Percentiles rank a stretch among this genome's conserved stretches.
Evolutionary conservation across 2,888 invertebrate genomes (phyloP).

Genomic region (Apotomis capreana): DNA sequence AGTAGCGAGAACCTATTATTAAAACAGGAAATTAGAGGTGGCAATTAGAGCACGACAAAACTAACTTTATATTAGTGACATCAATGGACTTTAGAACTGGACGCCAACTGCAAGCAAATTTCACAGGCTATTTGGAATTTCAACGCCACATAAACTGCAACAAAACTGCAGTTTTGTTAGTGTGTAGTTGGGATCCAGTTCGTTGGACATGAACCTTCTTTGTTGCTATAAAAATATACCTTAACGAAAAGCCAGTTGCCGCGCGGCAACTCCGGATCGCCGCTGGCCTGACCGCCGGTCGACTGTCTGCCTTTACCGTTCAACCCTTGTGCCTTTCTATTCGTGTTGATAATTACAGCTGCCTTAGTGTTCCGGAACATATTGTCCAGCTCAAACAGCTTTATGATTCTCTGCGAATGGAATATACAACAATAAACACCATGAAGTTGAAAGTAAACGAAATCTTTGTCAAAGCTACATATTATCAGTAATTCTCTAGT

Average conservation of each 20-base stretch:
- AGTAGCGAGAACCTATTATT: conserved; percentile 58
- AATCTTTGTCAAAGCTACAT: neutral
- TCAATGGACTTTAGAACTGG: no score
- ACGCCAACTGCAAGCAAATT: no score
- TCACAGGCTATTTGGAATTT: no score
- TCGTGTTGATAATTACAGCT: conserved; percentile 22
- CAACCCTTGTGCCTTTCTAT: conserved; percentile 14
- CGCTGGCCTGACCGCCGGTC: neutral
- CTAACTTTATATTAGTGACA: no score
- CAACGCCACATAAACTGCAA: no score
- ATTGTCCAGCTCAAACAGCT: conserved; percentile 32
- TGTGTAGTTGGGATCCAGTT: no score
- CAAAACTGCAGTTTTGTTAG: no score
- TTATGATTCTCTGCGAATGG: conserved; percentile 17
- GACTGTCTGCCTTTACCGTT: neutral
- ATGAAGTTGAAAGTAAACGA: no score
- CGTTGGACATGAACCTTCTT: neutral
- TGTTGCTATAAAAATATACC: conserved; percentile 47
- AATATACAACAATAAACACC: neutral
- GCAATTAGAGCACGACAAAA: no score
- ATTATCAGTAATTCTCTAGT: no score
- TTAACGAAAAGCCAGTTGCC: conserved; percentile 55
- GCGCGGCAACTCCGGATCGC: conserved; percentile 19
- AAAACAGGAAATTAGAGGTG: neutral
- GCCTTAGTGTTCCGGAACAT: conserved; percentile 27